A percentile compares a stretch with the other conserved stretches of the same genome.
phyloP scores from a whole-genome alignment of 2,888 invertebrate genomes.

The Capitulum mitella region DNA sequence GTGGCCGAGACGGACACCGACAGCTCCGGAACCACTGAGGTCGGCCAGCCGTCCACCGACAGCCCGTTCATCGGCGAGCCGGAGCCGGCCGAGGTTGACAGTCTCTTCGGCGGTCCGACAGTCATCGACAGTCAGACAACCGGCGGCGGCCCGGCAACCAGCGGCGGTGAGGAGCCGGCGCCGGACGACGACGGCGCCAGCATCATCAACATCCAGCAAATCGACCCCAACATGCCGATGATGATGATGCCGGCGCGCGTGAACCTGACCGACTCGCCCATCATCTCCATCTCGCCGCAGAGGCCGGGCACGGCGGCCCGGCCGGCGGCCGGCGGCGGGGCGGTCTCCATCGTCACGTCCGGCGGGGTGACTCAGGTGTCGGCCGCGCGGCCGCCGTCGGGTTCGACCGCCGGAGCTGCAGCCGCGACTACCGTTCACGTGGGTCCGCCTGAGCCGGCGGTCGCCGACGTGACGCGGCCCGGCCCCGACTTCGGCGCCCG shows the following conservation, averaged over 20 bases:
- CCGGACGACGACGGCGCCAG: not conserved
- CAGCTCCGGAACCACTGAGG: not conserved
- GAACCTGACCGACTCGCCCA: not conserved
- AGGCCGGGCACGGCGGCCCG: not conserved
- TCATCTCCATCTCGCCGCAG: not conserved
- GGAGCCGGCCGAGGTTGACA: not conserved
- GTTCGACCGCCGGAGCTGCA: not conserved
- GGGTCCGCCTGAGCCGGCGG: too few species aligned
- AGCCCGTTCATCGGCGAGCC: not conserved
- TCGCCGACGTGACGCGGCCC: too few species aligned
- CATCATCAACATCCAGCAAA: constrained; percentile 15
- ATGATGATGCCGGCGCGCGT: not conserved
- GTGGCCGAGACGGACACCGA: not conserved
- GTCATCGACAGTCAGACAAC: too few species aligned
- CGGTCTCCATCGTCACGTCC: not conserved
- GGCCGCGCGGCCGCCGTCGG: not conserved
- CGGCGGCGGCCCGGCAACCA: too few species aligned
- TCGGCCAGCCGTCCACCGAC: not conserved
- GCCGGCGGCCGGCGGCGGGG: too few species aligned
- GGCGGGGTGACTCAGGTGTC: not conserved
- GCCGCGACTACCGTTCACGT: too few species aligned
- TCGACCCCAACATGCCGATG: not conserved
- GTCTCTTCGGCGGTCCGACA: not conserved
- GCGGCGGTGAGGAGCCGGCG: too few species aligned
- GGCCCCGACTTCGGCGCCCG: not conserved